phyloP scores from a whole-genome alignment of 1,140 invertebrate species.

The Micrasema longulum region DNA sequence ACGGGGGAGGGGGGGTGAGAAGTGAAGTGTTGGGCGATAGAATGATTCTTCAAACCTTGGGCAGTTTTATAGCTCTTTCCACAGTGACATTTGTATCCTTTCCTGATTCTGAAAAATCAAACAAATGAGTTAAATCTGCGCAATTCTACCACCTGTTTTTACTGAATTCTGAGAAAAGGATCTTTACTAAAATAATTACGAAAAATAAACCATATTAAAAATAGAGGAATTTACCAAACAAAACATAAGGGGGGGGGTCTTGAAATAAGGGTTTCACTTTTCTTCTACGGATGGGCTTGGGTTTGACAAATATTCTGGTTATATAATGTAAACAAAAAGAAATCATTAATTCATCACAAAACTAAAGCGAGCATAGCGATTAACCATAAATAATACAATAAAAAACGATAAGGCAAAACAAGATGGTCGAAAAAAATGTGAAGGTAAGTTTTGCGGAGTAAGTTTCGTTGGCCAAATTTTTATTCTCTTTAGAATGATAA shows the following conservation, averaged over 20 bases:
- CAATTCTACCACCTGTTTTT: neutral
- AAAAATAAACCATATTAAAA: too few relatives aligned
- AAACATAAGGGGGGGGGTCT: conserved; percentile 9
- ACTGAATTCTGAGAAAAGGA: conserved; percentile 5
- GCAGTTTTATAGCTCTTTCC: conserved; percentile 86
- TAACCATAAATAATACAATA: neutral
- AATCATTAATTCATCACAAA: neutral
- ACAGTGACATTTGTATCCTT: conserved; percentile 83
- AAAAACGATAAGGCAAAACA: too few relatives aligned
- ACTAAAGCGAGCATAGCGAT: neutral
- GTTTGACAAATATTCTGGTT: conserved; percentile 22
- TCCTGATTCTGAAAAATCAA: conserved; percentile 74
- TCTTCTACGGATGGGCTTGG: conserved; percentile 35
- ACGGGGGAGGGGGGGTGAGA: conserved; percentile 24
- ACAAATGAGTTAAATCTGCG: neutral
- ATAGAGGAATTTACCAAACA: conserved; percentile 24
- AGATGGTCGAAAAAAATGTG: too few relatives aligned
- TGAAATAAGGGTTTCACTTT: conserved; percentile 27
- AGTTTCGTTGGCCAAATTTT: too few relatives aligned
- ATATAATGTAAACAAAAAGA: conserved; percentile 24
- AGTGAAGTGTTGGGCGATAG: conserved; percentile 70
- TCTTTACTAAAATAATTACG: neutral
- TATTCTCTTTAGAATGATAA: too few relatives aligned
- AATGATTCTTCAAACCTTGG: conserved; percentile 80
- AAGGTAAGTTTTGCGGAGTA: too few relatives aligned